Base-by-base conservation (phyloP, 2,888 invertebrate genomes). In the Cistogaster globosa region DNA sequence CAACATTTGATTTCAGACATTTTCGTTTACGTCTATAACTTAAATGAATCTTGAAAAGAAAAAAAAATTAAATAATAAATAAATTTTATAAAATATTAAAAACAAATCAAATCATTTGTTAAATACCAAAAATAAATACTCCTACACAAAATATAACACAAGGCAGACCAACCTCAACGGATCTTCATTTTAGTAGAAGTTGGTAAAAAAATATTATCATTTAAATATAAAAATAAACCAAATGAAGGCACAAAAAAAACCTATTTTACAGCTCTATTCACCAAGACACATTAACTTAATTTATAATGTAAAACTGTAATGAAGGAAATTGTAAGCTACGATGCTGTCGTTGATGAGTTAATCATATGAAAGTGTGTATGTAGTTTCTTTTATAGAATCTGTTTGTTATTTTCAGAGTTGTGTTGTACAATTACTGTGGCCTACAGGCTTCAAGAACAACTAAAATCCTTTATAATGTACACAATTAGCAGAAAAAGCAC, bases 311-410 rank as follows among this genome's bases (percentile, higher is more conserved):
- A 60, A 11, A 18, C 14, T 58, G 9, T 32, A 36, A n/a, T 58
- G 58, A 58, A n/a, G 11, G 18, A 36, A 2, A 58, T n/a, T 2
- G 20, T 42, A 22, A 45, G 7, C 42, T 45, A 45, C 26, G 8
- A 63, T 45, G 8, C 26, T 45, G 16, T 63, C 22, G 16, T 22
- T 63, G 45, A 63, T 63, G n/a, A 63, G 11, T 26, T 63, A 26
- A 63, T 45, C 45, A 63, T 2, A 32, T n/a, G 3, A 14, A 14
- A 22, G 20, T 16, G 8, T 45, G 14, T 45, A 32, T 18, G n/a
- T 51, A 12, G 18, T 48, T 0, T 48, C 12, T 12, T 12, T 4
- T 42, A 42, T 12, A 42, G 42, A 48, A n/a, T 48, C 16, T 16
- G 45, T n/a, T 48, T 16, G 2, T 48, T 4, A 1, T 48, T n/a